Evolutionary conservation across 2,888 invertebrate genomes (phyloP).

Genomic region (Vanessa cardui): DNA sequence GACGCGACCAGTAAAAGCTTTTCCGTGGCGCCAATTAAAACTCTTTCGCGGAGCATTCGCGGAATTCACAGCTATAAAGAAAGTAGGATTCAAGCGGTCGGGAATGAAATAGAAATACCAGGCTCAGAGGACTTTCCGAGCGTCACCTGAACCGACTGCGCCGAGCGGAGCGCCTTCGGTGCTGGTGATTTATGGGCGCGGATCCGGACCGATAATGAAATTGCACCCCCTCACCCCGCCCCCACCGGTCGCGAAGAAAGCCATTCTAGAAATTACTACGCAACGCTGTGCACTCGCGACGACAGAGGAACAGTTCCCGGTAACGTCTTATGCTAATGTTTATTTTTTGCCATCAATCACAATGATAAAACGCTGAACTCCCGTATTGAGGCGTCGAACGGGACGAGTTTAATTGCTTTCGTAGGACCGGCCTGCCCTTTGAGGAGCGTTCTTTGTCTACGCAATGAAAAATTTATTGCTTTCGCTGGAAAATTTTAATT

Average conservation of each 20-base stretch:
- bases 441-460: constrained; percentile 58
- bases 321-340: constrained; percentile 65
- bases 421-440: constrained; percentile 49
- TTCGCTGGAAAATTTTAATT: constrained; percentile 70
- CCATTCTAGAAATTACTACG: constrained; percentile 82
- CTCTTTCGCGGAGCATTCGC: constrained; percentile 63
- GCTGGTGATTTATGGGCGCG: constrained; percentile 82
- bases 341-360: constrained; percentile 61
- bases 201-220: constrained; percentile 83
- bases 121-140: constrained; percentile 75
- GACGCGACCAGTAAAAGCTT: constrained; percentile 60
- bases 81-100: constrained; percentile 65
- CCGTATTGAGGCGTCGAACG: constrained; percentile 44
- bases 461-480: constrained; percentile 74
- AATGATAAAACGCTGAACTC: constrained; percentile 41
- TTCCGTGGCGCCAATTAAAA: constrained; percentile 71
- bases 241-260: constrained; percentile 57
- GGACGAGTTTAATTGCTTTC: constrained; percentile 53
- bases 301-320: constrained; percentile 49
- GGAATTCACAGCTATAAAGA: constrained; percentile 78
- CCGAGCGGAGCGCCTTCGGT: constrained; percentile 77
- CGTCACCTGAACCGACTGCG: constrained; percentile 83
- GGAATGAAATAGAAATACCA: constrained; percentile 75
- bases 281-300: constrained; percentile 72
- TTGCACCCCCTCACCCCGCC: constrained; percentile 79